Evolutionary conservation across 2,113 vertebrate genomes (phyloP).

Genomic region (Maccullochella peelii): DNA sequence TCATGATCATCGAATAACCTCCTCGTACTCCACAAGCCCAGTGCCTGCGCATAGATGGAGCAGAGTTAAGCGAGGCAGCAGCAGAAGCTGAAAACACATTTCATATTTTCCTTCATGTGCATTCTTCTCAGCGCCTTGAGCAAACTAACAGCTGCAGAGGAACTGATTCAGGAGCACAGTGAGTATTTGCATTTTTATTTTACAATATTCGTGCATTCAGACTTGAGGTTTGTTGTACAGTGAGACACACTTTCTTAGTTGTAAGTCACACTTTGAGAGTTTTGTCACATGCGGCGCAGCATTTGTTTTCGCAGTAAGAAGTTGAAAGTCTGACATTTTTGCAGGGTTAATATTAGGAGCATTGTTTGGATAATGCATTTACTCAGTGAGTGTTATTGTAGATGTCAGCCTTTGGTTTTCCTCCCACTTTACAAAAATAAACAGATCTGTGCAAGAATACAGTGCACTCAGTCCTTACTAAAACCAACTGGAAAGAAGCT

Average conservation of each 20-base stretch:
- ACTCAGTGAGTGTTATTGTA: background rate
- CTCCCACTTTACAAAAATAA: background rate
- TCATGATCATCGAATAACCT: slow-evolving; percentile 77
- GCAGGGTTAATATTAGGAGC: background rate
- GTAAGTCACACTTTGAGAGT: slow-evolving; percentile 38
- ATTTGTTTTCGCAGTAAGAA: background rate
- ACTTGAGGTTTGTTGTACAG: slow-evolving; percentile 1
- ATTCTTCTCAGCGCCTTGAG: slow-evolving; percentile 11
- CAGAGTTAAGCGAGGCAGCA: slow-evolving; percentile 55
- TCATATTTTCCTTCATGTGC: slow-evolving; percentile 4
- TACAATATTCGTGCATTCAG: background rate
- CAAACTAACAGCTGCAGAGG: slow-evolving; percentile 28
- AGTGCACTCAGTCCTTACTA: background rate
- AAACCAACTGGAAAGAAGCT: background rate
- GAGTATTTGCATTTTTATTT: slow-evolving; percentile 61
- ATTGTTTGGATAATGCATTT: background rate
- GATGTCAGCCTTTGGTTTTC: background rate
- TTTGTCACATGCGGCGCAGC: background rate
- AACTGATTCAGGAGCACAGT: slow-evolving; percentile 49
- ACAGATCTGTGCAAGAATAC: background rate
- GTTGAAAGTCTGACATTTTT: slow-evolving; percentile 4
- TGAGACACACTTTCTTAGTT: background rate
- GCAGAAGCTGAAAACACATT: slow-evolving; percentile 31
- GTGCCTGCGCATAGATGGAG: slow-evolving; percentile 61
- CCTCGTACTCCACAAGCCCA: slow-evolving; percentile 64